Conservation (phyloP, 2,113 vertebrate genomes). For the Fulica atra region DNA sequence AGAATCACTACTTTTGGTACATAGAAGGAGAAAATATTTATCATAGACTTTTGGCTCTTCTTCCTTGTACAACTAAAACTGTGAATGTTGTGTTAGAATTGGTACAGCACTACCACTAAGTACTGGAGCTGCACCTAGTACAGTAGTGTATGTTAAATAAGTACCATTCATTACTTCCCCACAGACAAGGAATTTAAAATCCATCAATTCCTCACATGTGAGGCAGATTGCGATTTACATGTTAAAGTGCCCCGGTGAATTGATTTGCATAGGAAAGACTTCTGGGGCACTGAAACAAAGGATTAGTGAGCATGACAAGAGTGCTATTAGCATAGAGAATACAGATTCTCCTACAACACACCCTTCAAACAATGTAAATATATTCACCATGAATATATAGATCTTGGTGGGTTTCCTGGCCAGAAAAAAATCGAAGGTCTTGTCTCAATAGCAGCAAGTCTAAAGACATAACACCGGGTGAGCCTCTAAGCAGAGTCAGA, state of each 20-base stretch:
- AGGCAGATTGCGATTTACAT: constrained; percentile 76
- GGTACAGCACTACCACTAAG: not conserved
- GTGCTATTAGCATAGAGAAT: constrained; percentile 62
- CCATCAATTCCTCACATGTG: constrained; percentile 58
- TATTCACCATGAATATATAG: constrained; percentile 46
- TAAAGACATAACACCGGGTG: not conserved
- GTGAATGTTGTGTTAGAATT: not conserved
- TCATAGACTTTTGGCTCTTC: not conserved
- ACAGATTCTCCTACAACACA: constrained; percentile 31
- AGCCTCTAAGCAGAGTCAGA: not conserved
- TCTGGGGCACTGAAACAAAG: constrained; percentile 69
- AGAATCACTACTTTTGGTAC: not conserved
- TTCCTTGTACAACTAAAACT: not conserved
- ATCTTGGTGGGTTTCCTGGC: not conserved
- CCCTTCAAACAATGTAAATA: constrained; percentile 27
- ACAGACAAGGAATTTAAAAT: constrained; percentile 70
- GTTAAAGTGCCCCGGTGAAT: constrained; percentile 70
- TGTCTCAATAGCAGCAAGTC: not conserved
- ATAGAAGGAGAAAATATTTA: not conserved
- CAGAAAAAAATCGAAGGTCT: not conserved
- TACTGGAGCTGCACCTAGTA: not conserved
- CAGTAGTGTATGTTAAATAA: constrained; percentile 56
- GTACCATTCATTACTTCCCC: constrained; percentile 55
- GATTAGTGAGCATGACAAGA: constrained; percentile 59
- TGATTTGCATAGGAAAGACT: constrained; percentile 77